Base-by-base conservation (phyloP, 2,797 vertebrate genomes). In the Eospalax fontanierii region DNA sequence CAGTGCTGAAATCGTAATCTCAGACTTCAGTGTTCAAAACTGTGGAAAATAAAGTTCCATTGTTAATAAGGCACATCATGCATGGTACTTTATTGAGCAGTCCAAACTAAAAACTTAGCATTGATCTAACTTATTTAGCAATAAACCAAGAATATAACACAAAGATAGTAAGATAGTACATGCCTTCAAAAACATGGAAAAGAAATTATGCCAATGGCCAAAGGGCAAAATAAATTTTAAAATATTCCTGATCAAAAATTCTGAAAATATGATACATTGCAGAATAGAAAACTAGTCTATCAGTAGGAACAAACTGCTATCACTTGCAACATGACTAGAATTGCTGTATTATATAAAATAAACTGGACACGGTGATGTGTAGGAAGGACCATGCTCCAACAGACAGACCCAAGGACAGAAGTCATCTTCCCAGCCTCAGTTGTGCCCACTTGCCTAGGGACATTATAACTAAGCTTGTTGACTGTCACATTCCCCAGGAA, bases 151-250 rank as follows among this genome's bases (percentile, higher is more conserved):
- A 50, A 80, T 33, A 83, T 3, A 86, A 2, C 50, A 50, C 46
- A 6, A 50, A 50, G 46, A 50, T 50, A 11, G 46, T 50, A 50
- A 50, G 46, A 50, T 50, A 11, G 46, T 50, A 33, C 3, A 19
- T 30, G 9, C 10, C 19, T 40, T 91, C 73, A 65, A 73, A 92
- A 89, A 90, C 38, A 87, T 70, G 40, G 38, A 65, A 86, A 89
- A 74, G 26, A 93, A 75, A 30, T 90, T 14, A 83, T 1, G 6
- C 46, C 38, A 85, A 90, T 65, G 57, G 0, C 19, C 35, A 79
- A 33, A 83, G 38, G 79, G 33, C 54, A 95, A 96, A 92, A 6
- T 46, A 7, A 11, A 28, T 74, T 93, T 96, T 85, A 86, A 84
- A 66, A 26, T 61, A 2, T 65, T 9, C 57, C 38, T 35, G 50